These are phyloP conservation scores for Trichomalopsis sarcophagae DNA, from an alignment of 1,140 invertebrate species.

Conservation along the genomic window DNA sequence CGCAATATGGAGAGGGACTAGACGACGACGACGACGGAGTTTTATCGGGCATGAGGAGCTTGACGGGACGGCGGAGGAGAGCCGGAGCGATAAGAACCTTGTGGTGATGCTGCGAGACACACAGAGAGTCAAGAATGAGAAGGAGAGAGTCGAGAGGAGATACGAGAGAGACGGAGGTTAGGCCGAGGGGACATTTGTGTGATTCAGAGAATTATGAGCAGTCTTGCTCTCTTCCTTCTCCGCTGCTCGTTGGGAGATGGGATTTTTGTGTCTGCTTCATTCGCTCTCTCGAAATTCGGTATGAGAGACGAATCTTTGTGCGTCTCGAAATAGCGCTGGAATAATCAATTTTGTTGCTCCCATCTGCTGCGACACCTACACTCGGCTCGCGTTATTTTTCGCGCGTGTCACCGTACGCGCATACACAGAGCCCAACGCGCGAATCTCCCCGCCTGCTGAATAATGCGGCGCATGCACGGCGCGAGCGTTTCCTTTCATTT, in stretches of 20 bases:
- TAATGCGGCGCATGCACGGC: conserved; percentile 1
- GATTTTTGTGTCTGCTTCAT: background rate
- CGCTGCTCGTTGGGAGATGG: background rate
- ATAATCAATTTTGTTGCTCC: too few relatives aligned
- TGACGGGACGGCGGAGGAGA: background rate
- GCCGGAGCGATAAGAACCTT: background rate
- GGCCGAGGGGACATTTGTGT: background rate
- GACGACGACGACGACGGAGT: background rate
- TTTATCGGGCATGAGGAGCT: background rate
- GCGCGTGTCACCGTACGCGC: too few relatives aligned
- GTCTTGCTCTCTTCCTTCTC: background rate
- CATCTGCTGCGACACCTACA: too few relatives aligned
- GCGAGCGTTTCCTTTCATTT: conserved; percentile 42
- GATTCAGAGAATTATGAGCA: background rate
- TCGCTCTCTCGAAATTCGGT: too few relatives aligned
- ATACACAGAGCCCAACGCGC: background rate
- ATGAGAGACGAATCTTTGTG: too few relatives aligned
- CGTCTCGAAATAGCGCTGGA: too few relatives aligned
- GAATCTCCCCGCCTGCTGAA: background rate
- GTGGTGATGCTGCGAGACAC: background rate
- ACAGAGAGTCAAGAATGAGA: too few relatives aligned
- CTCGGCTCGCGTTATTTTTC: too few relatives aligned
- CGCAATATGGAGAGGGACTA: background rate
- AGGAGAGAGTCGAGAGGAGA: background rate
- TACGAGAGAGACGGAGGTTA: background rate